A percentile compares a stretch with the other conserved stretches of the same genome.
These are phyloP conservation scores for Branchellion lobata DNA, from an alignment of 2,888 invertebrate genomes.

Conservation along the genomic window DNA sequence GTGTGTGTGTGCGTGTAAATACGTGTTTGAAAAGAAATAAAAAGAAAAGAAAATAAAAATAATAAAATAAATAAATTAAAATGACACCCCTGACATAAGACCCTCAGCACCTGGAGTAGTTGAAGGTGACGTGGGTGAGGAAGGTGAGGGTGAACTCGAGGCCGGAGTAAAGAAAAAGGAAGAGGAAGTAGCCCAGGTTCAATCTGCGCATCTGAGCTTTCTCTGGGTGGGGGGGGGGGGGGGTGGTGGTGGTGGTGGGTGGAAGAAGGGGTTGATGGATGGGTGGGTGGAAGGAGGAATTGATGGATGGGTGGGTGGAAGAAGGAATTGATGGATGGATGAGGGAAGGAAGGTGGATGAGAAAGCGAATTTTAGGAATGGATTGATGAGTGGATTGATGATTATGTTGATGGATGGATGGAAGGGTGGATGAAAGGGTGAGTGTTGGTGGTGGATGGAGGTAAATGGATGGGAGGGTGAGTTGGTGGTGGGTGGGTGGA, in stretches of 20 bases:
- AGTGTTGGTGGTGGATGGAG: neutral
- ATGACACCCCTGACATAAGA: no score
- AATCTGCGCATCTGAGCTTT: constrained; percentile 62
- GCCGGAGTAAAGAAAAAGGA: constrained; percentile 90
- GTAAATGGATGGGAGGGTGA: constrained; percentile 14
- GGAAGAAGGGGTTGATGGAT: neutral
- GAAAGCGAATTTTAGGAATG: no score
- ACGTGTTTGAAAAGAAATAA: neutral
- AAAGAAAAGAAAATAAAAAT: neutral
- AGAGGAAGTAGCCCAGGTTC: constrained; percentile 72
- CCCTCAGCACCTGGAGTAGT: constrained; percentile 72
- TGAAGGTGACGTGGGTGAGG: constrained; percentile 86
- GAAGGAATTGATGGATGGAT: no score
- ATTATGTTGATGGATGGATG: no score
- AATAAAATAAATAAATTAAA: constrained; percentile 11
- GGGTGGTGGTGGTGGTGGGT: neutral
- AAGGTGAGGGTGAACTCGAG: constrained; percentile 96
- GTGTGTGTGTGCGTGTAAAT: neutral
- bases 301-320: no score
- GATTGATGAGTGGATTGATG: no score
- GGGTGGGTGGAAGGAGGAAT: no score
- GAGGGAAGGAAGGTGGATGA: no score
- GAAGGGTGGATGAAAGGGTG: constrained; percentile 53
- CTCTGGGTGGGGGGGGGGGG: constrained; percentile 64
- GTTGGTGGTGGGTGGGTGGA: constrained; percentile 66